These are phyloP conservation scores for Megastigmus dorsalis DNA, from an alignment of 2,888 invertebrate species.

Conservation along the genomic window DNA sequence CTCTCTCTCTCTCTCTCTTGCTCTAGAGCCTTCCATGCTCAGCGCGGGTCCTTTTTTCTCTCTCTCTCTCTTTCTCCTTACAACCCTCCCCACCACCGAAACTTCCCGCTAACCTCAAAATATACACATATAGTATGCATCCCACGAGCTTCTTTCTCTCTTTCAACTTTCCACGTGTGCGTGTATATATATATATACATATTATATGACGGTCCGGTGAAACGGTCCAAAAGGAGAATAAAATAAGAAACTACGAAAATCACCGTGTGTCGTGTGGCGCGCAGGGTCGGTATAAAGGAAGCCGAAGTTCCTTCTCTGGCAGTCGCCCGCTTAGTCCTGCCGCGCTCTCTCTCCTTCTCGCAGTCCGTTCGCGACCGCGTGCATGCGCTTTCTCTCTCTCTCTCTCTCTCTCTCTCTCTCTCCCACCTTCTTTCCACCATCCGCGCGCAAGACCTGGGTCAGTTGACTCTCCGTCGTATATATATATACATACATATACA, in stretches of 20 bases:
- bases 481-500: too few relatives aligned
- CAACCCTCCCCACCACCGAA: neutral
- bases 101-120: constrained; percentile 20
- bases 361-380: too few relatives aligned
- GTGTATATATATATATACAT: too few relatives aligned
- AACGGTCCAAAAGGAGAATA: neutral
- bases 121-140: neutral
- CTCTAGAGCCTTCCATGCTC: neutral
- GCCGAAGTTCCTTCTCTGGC: constrained; percentile 38
- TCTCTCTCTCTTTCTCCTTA: neutral
- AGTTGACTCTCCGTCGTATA: too few relatives aligned
- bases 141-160: neutral
- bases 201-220: neutral
- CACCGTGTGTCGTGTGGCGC: too few relatives aligned
- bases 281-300: too few relatives aligned
- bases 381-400: neutral
- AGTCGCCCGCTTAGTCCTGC: constrained; percentile 36
- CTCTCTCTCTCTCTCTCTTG: neutral
- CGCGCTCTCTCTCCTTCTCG: neutral
- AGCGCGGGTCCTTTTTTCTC: neutral
- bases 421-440: neutral
- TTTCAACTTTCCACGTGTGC: neutral
- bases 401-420: constrained; percentile 15
- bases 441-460: neutral
- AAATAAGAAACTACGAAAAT: neutral